A percentile compares a stretch with the other conserved stretches of the same genome.
Evolutionary conservation across 2,113 vertebrate genomes (phyloP).

Genomic region (Tylochromis polylepis): DNA sequence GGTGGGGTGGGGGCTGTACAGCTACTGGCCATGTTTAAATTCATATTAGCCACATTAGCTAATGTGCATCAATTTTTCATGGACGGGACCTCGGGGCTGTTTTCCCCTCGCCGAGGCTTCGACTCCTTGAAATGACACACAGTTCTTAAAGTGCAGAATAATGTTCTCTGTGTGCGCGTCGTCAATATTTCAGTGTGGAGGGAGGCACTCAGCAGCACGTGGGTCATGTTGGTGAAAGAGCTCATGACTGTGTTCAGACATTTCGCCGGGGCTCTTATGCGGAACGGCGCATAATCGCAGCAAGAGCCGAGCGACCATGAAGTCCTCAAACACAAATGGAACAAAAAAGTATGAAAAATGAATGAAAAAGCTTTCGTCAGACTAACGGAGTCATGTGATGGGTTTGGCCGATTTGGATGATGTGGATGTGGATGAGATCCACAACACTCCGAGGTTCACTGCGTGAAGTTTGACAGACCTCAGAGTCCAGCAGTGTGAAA

Average conservation of each 20-base stretch:
- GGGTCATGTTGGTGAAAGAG: background rate
- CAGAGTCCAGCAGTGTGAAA: background rate
- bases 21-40: slow-evolving; percentile 25
- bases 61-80: slow-evolving; percentile 32
- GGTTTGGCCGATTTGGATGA: background rate
- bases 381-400: background rate
- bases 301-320: background rate
- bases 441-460: background rate
- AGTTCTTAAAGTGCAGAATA: background rate
- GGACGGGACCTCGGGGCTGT: background rate
- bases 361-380: accelerated
- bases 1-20: background rate
- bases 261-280: background rate
- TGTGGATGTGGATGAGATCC: background rate
- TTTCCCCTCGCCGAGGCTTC: background rate
- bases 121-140: background rate
- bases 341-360: background rate
- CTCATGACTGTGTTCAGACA: background rate
- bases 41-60: slow-evolving; percentile 32
- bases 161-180: background rate
- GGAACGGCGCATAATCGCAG: background rate
- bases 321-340: accelerated
- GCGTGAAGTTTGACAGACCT: background rate
- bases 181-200: background rate
- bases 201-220: background rate